These are phyloP conservation scores for Noctilio leporinus DNA, from an alignment of 2,113 vertebrate species.

Conservation along the genomic window DNA sequence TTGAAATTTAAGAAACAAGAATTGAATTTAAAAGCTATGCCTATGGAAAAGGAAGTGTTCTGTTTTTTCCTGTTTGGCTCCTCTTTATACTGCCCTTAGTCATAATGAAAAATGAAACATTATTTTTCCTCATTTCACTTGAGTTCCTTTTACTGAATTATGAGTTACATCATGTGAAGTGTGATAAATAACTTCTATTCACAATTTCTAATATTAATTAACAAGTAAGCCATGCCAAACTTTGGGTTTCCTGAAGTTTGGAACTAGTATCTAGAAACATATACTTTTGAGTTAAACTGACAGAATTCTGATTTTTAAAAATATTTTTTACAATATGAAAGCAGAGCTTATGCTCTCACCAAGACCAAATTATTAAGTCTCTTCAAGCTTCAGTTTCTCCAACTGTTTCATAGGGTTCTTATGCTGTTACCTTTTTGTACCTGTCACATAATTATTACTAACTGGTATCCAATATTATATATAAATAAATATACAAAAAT, in stretches of 20 bases:
- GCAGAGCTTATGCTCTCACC: background rate
- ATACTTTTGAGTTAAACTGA: background rate
- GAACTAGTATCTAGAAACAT: background rate
- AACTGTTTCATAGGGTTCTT: background rate
- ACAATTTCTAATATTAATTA: background rate
- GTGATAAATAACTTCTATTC: background rate
- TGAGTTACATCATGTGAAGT: background rate
- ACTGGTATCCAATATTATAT: background rate
- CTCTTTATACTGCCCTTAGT: slow-evolving; percentile 1
- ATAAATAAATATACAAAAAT: background rate
- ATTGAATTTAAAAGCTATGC: background rate
- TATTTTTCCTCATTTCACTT: slow-evolving; percentile 39
- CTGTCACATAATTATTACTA: background rate
- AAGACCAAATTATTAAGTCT: background rate
- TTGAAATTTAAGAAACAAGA: background rate
- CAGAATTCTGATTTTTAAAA: background rate
- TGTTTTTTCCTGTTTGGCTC: background rate
- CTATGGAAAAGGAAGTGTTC: background rate
- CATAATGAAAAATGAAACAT: slow-evolving; percentile 30
- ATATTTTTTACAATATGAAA: background rate
- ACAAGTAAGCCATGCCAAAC: background rate
- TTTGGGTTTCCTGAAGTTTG: background rate
- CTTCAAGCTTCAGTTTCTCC: too few species aligned
- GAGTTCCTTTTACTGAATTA: background rate
- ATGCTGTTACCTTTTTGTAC: background rate